phyloP scores from a whole-genome alignment of 2,888 invertebrate species.

The Chelonus formosanus region DNA sequence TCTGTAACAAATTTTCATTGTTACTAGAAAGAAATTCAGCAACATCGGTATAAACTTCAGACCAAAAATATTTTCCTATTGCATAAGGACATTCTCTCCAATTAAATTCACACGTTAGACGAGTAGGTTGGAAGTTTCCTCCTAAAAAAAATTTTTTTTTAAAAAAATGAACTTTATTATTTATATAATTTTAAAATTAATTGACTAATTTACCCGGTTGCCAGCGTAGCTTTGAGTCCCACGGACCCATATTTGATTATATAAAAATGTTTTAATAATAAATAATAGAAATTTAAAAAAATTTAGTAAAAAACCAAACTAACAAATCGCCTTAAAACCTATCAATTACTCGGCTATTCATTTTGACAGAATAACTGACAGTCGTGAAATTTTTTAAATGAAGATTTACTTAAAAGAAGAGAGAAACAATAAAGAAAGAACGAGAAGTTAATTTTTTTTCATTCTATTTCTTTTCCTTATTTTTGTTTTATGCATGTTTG shows the following conservation, averaged over 20 bases:
- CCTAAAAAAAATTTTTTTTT: slow-evolving; percentile 42
- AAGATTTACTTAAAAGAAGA: not conserved
- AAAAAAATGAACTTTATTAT: too few relatives aligned
- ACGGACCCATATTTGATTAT: slow-evolving; percentile 11
- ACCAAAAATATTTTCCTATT: slow-evolving; percentile 55
- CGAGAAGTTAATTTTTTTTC: slow-evolving; percentile 9
- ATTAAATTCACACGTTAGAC: slow-evolving; percentile 49
- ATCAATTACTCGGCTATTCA: not conserved
- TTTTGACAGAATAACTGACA: not conserved
- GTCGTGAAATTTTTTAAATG: not conserved
- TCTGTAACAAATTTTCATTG: not conserved
- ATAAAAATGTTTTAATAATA: not conserved
- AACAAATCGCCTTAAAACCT: too few relatives aligned
- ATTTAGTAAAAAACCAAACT: slow-evolving; percentile 3
- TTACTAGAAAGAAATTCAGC: slow-evolving; percentile 54
- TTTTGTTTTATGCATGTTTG: slow-evolving; percentile 9
- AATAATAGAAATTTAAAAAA: not conserved
- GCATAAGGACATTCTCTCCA: slow-evolving; percentile 55
- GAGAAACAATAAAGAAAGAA: too few relatives aligned
- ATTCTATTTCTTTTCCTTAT: slow-evolving; percentile 11
- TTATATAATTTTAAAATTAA: too few relatives aligned
- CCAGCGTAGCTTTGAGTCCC: slow-evolving; percentile 50
- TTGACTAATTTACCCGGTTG: slow-evolving; percentile 37
- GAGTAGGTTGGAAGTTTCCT: slow-evolving; percentile 55
- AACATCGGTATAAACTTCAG: slow-evolving; percentile 58